Evolutionary conservation across 1,140 invertebrate species (phyloP).

Genomic region (Paramacrobiotus metropolitanus): DNA sequence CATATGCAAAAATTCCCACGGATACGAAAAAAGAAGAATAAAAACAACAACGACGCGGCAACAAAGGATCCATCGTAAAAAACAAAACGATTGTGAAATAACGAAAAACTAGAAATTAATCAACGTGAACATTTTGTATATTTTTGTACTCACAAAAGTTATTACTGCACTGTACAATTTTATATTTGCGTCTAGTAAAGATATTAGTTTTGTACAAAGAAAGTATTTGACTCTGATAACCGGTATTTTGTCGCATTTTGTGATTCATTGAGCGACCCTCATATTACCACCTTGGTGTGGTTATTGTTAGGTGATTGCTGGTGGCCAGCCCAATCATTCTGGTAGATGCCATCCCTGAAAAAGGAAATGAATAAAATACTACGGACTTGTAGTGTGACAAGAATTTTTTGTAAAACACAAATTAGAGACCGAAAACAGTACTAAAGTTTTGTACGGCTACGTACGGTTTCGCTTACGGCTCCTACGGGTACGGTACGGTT

Average conservation of each 20-base stretch:
- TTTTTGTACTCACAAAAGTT: not conserved
- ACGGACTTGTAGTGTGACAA: no score
- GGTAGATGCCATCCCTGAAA: no score
- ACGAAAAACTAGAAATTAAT: not conserved
- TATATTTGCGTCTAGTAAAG: not conserved
- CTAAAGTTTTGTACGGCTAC: no score
- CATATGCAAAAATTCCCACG: conserved; percentile 9
- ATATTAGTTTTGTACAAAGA: no score
- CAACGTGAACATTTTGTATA: not conserved
- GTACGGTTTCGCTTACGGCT: no score
- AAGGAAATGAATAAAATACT: no score
- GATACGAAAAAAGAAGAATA: not conserved
- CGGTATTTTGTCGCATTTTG: no score
- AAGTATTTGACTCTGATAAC: no score
- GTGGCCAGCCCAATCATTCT: no score
- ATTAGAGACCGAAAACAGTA: no score
- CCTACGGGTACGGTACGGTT: no score
- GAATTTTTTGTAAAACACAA: no score
- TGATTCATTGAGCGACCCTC: not conserved
- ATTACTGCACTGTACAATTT: not conserved
- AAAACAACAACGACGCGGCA: not conserved
- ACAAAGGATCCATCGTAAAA: not conserved
- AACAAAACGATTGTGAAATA: not conserved
- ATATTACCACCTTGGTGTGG: not conserved
- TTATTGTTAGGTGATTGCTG: not conserved